These are phyloP conservation scores for Tachystola acroxantha DNA, from an alignment of 2,888 invertebrate genomes.

Conservation along the genomic window DNA sequence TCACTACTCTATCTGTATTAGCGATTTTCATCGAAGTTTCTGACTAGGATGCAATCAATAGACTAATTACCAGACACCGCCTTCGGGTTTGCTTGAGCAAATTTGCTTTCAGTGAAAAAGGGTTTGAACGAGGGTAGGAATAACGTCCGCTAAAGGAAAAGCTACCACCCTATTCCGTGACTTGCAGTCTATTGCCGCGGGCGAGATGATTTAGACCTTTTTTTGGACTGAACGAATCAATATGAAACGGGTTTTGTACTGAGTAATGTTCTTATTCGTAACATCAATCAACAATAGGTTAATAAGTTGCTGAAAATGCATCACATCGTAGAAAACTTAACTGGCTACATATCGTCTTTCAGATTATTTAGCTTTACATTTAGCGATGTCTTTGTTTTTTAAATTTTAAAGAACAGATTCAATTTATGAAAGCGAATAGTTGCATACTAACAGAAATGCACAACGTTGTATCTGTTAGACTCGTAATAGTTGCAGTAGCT, in stretches of 20 bases:
- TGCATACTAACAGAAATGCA: too few species aligned
- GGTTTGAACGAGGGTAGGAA: not conserved
- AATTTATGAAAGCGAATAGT: too few species aligned
- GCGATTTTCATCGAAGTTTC: constrained; percentile 25
- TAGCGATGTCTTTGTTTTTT: too few species aligned
- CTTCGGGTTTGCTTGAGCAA: not conserved
- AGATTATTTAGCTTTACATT: too few species aligned
- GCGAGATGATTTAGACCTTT: not conserved
- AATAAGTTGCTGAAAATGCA: too few species aligned
- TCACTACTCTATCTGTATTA: constrained; percentile 18
- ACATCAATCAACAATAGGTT: too few species aligned
- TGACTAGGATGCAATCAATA: constrained; percentile 24
- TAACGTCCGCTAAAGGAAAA: not conserved
- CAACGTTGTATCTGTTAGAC: too few species aligned
- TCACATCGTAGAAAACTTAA: too few species aligned
- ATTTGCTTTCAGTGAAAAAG: constrained; percentile 2
- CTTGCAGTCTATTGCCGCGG: not conserved
- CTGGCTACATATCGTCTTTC: too few species aligned
- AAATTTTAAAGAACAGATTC: too few species aligned
- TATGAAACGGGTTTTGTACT: not conserved
- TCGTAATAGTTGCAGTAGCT: constrained; percentile 13
- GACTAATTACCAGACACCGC: constrained; percentile 4
- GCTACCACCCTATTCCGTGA: not conserved
- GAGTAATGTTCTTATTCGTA: too few species aligned
- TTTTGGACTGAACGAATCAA: not conserved